phyloP scores from a whole-genome alignment of 2,113 vertebrate species.

The Hypanus sabinus region DNA sequence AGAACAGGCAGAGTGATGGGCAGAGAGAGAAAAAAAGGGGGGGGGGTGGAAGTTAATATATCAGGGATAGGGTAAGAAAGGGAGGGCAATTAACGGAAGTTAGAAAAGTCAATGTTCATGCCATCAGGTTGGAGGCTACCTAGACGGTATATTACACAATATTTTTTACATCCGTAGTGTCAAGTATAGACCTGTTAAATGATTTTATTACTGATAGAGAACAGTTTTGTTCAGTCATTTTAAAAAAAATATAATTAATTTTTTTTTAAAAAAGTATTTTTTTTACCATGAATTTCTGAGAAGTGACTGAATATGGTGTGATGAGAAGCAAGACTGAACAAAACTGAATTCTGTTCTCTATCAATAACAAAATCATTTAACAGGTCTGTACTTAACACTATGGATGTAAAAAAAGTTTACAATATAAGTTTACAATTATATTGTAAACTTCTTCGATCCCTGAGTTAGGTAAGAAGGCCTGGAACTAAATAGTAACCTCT shows the following conservation, averaged over 20 bases:
- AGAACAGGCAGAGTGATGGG: too few species aligned
- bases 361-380: not conserved
- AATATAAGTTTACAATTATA: too few species aligned
- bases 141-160: not conserved
- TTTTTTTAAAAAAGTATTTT: too few species aligned
- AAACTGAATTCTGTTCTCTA: not conserved
- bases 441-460: not conserved
- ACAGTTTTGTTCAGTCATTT: not conserved
- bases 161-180: not conserved
- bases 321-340: not conserved
- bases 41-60: too few species aligned
- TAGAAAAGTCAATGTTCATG: too few species aligned
- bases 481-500: not conserved
- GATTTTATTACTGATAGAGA: not conserved
- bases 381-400: not conserved
- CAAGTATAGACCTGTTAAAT: not conserved
- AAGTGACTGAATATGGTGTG: not conserved
- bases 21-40: too few species aligned
- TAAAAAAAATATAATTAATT: too few species aligned
- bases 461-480: not conserved
- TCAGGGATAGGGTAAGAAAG: too few species aligned
- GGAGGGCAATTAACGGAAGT: too few species aligned
- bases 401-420: not conserved
- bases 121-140: too few species aligned
- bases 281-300: not conserved